Evolutionary conservation across 2,888 invertebrate genomes (phyloP), one percentile per base, ranked within the genome.

Genomic region (Harmothoe impar): DNA sequence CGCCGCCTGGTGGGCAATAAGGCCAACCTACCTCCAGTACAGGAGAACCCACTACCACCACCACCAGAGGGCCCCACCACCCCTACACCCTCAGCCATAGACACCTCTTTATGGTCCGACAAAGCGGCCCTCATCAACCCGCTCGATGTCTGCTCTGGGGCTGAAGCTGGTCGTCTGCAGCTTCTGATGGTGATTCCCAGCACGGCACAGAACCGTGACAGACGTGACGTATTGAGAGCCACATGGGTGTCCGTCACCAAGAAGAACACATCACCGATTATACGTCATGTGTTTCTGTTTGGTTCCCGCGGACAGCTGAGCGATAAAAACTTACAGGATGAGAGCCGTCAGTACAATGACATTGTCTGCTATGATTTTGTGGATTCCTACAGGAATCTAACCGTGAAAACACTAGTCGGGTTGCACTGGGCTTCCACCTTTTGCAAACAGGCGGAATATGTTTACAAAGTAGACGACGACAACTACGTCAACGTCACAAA

Each of bases 391-490:
- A 31, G 43, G 0, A 84, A 84, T 25, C 84, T 84, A 0, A 84
- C 84, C 1, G 15, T 84, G 5, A 84, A 84, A 25, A 51, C 84
- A 20, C 84, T 84, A 10, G n/a, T 51, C 5, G 84, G 84, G 17
- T 43, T 84, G 29, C 0, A 43, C 5, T 84, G 84, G 84, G 84
- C 84, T 43, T 33, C 84, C n/a, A 84, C 84, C 43, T 84, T 7
- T 25, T 84, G 84, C 23, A 17, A 35, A 43, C 23, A 43, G 10
- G 43, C 84, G 7, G 84, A 84, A 51, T 84, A 84, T 25, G 84
- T 84, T 0, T n/a, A 25, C n/a, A 84, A 84, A 84, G 51, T 84
- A n/a, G 84, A 84, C 23, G n/a, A n/a, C n/a, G 84, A 84, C 25
- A 51, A 51, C 20, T 84, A 84, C 84, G n/a, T 84, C 84, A 84